Evolutionary conservation across 2,113 vertebrate genomes (phyloP), one percentile per base, ranked within the genome.

Genomic region (Pungitius pungitius): DNA sequence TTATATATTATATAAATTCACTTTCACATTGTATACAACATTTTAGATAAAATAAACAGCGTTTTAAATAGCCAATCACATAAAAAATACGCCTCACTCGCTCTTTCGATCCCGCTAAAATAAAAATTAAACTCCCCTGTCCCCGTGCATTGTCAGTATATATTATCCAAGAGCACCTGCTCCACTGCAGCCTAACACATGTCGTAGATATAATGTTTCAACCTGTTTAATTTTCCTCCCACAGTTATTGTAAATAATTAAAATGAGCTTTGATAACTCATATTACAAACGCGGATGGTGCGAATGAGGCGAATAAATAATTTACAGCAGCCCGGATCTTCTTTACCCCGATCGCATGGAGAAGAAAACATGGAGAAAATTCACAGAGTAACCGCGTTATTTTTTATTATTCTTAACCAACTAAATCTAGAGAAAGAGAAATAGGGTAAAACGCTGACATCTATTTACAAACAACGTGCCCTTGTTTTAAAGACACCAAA

Each of bases 211-310:
- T 97, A 93, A 92, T 84, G 94, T 97, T 97, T 95, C 96, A 89
- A 86, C 89, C 92, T 93, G 92, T 94, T 94, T 95, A 93, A 95
- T 96, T 96, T 95, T 95, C 93, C 92, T 94, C 80, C 92, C 95
- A 95, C 95, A 93, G 94, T 93, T 87, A 85, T 80, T 92, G 93
- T 99, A 96, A 99, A 99, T 99, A 97, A 98, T 99, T 92, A 95
- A 94, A 92, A 91, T 88, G 94, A 89, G 94, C 95, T 95, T 96
- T 96, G 96, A 98, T 96, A 97, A 97, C 97, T 99, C 96, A 94
- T 96, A 95, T 99, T 99, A 97, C 97, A 94, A 94, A 95, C 94
- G 95, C 94, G 94, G 93, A 95, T 94, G 94, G 95, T 94, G 95
- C 93, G 93, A 95, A 90, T 85, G 94, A 87, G 85, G 78, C 94